Evolutionary conservation across 23 tunicate species (phyloP).

Genomic region (Trididemnum nubilum): DNA sequence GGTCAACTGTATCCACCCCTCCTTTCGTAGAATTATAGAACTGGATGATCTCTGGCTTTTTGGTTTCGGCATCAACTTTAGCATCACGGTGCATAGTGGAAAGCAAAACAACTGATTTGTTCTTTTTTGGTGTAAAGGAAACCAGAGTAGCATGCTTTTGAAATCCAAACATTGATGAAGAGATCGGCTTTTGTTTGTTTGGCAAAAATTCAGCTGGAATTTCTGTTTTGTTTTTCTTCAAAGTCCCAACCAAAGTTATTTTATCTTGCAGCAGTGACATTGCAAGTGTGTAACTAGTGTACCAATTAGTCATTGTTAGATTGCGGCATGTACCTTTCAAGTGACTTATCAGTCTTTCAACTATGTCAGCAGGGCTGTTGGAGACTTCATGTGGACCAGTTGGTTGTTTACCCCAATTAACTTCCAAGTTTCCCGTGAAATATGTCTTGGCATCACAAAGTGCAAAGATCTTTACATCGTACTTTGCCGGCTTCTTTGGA

Average conservation of each 20-base stretch:
- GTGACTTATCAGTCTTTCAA: slow-evolving; percentile 6
- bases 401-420: slow-evolving; percentile 23
- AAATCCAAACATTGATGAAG: slow-evolving; percentile 15
- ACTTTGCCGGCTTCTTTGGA: background rate
- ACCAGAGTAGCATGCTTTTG: slow-evolving; percentile 21
- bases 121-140: slow-evolving; percentile 19
- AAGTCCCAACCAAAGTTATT: background rate
- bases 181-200: slow-evolving; percentile 22
- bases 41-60: slow-evolving; percentile 20
- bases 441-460: slow-evolving; percentile 25
- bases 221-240: slow-evolving; percentile 24
- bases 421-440: slow-evolving; percentile 23
- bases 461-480: slow-evolving; percentile 9
- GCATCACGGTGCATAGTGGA: slow-evolving; percentile 19
- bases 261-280: slow-evolving; percentile 18
- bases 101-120: slow-evolving; percentile 22
- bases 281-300: slow-evolving; percentile 15
- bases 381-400: slow-evolving; percentile 2
- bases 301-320: slow-evolving; percentile 12
- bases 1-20: slow-evolving; percentile 29
- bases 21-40: slow-evolving; percentile 26
- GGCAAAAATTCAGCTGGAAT: slow-evolving; percentile 23
- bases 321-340: slow-evolving; percentile 24
- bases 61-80: slow-evolving; percentile 17
- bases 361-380: slow-evolving; percentile 32